These are phyloP conservation scores for Halisarca cf. caerulea DNA, from an alignment of 37 sponge, comb jelly and placozoan genomes.

Conservation along the genomic window DNA sequence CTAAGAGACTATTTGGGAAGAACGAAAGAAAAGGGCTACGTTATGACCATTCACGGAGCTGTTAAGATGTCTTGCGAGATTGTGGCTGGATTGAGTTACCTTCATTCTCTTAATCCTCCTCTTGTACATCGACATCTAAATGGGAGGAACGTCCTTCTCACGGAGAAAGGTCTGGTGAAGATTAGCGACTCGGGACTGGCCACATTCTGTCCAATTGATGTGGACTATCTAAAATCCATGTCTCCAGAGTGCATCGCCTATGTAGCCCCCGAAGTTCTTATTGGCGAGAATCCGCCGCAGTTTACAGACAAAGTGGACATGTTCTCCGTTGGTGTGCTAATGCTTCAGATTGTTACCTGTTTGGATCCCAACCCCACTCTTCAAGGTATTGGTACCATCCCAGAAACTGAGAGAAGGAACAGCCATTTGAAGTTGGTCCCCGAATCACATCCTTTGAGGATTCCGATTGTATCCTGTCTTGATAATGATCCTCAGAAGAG, in stretches of 20 bases:
- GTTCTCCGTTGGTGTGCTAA: constrained; percentile 17
- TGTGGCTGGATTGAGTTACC: not conserved
- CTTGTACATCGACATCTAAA: constrained; percentile 18
- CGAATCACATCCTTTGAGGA: not conserved
- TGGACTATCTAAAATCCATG: not conserved
- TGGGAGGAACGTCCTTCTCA: constrained; percentile 4
- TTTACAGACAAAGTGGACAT: constrained; percentile 5
- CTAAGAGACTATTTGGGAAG: not conserved
- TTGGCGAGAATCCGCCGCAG: not conserved
- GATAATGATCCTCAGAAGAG: constrained; percentile 4
- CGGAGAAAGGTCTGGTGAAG: not conserved
- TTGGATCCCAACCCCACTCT: not conserved
- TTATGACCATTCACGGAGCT: not conserved
- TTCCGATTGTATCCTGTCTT: not conserved
- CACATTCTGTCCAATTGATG: constrained; percentile 14
- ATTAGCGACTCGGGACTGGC: not conserved
- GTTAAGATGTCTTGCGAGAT: not conserved
- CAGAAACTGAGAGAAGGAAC: constrained; percentile 1
- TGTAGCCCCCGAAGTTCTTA: constrained; percentile 11
- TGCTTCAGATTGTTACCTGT: not conserved
- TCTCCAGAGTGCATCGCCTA: constrained; percentile 12
- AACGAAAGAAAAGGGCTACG: not conserved
- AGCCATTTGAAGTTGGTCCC: not conserved
- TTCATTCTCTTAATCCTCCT: not conserved
- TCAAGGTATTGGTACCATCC: not conserved